Evolutionary conservation across 2,888 invertebrate species (phyloP).

Genomic region (Nomada ferruginata): DNA sequence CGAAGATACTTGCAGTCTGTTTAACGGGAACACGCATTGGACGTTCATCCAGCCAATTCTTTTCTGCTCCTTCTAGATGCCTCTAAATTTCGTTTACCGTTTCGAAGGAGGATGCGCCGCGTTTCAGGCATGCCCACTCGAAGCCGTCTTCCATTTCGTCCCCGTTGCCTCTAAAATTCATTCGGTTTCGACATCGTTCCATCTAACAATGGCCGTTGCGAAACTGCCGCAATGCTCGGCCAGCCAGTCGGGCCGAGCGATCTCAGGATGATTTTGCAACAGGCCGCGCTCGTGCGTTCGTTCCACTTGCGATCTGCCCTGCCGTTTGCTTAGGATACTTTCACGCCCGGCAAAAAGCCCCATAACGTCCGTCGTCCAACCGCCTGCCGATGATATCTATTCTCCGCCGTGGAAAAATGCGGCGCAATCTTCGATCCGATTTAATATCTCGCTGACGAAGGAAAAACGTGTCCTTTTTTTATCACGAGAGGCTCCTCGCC

Average conservation of each 20-base stretch:
- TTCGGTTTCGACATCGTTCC: slow-evolving; percentile 73
- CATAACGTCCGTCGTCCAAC: slow-evolving; percentile 9
- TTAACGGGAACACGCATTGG: too few relatives aligned
- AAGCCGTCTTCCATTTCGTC: slow-evolving; percentile 50
- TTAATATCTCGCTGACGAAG: neutral
- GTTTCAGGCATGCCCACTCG: neutral
- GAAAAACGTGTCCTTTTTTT: neutral
- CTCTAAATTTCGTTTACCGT: neutral
- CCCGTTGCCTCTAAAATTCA: slow-evolving; percentile 71
- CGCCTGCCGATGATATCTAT: slow-evolving; percentile 13
- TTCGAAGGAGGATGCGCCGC: slow-evolving; percentile 9
- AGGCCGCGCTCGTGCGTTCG: slow-evolving; percentile 66
- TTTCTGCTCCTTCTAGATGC: too few relatives aligned
- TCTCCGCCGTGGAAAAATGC: neutral
- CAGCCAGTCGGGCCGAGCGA: slow-evolving; percentile 67
- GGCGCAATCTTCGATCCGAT: neutral
- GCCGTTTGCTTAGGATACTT: slow-evolving; percentile 69
- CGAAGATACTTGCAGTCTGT: too few relatives aligned
- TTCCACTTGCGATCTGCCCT: slow-evolving; percentile 78
- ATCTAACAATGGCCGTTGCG: slow-evolving; percentile 77
- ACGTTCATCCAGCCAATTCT: too few relatives aligned
- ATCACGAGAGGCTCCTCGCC: neutral
- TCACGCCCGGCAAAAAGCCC: slow-evolving; percentile 73
- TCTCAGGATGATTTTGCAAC: slow-evolving; percentile 79
- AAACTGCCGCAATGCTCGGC: slow-evolving; percentile 72